Base-by-base conservation (phyloP, 2,113 vertebrate species). In the Leiothrix lutea region DNA sequence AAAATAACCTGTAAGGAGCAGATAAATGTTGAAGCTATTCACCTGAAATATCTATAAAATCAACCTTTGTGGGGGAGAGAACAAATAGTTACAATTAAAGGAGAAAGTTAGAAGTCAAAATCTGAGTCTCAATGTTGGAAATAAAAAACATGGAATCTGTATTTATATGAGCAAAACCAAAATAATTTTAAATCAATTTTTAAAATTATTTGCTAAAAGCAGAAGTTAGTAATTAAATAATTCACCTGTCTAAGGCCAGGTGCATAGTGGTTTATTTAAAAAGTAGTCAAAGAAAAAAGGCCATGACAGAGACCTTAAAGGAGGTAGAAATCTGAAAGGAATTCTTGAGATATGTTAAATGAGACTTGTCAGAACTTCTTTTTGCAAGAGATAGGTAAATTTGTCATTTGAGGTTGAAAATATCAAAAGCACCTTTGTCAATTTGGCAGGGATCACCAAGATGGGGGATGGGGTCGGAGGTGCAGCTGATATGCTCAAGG, bases 401-500 rank as follows among this genome's bases (percentile, higher is more conserved):
- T 22, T 60, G 8, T 47, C 7, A 28, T 65, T 86, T 89, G 44
- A 74, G 40, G 14, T 1, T 21, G 17, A 51, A 78, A 47, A 16
- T 48, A 10, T 16, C 29, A 26, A 45, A 67, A 65, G 45, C 40
- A 38, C 10, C 5, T 16, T 31, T 24, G 15, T 14, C 8, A 56
- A 22, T 14, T 20, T 28, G 57, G 8, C 17, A 56, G 21, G 29
- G n/a, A 6, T 33, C 8, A 31, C 36, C 11, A 21, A 6, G 35
- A 18, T 45, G 28, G 2, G 23, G 15, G 4, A 5, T 23, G 5
- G 19, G 35, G 1, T 29, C 20, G 12, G 31, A 28, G 4, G 5
- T 36, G 35, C 21, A 25, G 38, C 26, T 50, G 44, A 31, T 6
- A 1, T 4, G 19, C 58, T 25, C 1, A 1, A 50, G 48, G 44